Conservation (phyloP, 2,888 invertebrate genomes). For the Xestia ashworthii region DNA sequence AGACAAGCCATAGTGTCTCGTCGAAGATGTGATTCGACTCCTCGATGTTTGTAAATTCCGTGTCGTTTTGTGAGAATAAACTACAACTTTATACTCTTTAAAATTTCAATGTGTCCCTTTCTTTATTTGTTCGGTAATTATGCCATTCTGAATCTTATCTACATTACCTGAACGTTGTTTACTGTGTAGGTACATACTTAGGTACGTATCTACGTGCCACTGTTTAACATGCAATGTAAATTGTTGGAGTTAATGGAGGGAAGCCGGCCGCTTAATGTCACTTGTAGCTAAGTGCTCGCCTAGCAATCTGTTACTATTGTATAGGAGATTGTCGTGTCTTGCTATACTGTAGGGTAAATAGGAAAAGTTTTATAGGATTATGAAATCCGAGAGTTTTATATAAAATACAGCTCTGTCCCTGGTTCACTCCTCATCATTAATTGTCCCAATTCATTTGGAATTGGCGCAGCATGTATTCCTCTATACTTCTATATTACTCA, state of each 20-base stretch:
- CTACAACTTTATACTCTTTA: too few species aligned
- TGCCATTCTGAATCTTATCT: background rate
- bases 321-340: background rate
- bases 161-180: constrained; percentile 40
- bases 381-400: background rate
- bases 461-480: too few species aligned
- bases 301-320: constrained; percentile 34
- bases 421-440: too few species aligned
- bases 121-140: background rate
- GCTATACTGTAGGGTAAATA: background rate
- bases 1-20: too few species aligned
- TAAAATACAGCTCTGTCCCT: background rate
- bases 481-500: too few species aligned
- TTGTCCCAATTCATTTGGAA: too few species aligned
- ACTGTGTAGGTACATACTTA: background rate
- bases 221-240: constrained; percentile 63
- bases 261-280: constrained; percentile 50
- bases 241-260: constrained; percentile 61
- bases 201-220: constrained; percentile 26
- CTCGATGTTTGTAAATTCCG: too few species aligned
- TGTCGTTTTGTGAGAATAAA: too few species aligned
- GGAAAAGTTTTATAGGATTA: background rate
- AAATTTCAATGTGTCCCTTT: background rate
- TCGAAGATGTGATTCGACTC: too few species aligned
- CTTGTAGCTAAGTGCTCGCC: constrained; percentile 52